Percentiles rank a stretch among this genome's conserved stretches.
These are phyloP conservation scores for Pollenia labialis DNA, from an alignment of 2,888 invertebrate genomes.

Conservation along the genomic window DNA sequence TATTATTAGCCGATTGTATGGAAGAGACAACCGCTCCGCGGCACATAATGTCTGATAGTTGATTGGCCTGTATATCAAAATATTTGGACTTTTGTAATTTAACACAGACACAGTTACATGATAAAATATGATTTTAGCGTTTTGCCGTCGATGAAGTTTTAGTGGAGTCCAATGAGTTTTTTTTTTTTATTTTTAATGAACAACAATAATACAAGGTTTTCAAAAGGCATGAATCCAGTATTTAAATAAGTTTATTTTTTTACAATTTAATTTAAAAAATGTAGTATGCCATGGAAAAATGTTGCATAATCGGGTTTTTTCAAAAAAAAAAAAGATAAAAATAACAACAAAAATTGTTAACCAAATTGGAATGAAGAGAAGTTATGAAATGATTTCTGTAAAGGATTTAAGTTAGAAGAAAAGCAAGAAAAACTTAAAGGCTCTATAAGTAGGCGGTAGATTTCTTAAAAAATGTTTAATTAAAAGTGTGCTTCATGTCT, in stretches of 20 bases:
- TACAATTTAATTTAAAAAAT: conserved; percentile 11
- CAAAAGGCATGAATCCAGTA: conserved; percentile 54
- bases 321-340: conserved; percentile 32
- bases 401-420: conserved; percentile 21
- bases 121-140: conserved; percentile 26
- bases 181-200: conserved; percentile 36
- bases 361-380: conserved; percentile 65
- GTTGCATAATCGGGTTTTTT: conserved; percentile 39
- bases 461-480: background rate
- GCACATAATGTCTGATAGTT: conserved; percentile 84
- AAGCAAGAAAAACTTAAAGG: conserved; percentile 18
- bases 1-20: conserved; percentile 84
- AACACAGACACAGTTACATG: conserved; percentile 41
- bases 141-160: conserved; percentile 52
- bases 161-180: conserved; percentile 60
- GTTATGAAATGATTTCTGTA: conserved; percentile 6
- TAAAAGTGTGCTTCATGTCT: background rate
- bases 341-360: conserved; percentile 31
- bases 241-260: conserved; percentile 26
- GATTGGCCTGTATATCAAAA: conserved; percentile 84
- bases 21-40: conserved; percentile 84
- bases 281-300: conserved; percentile 56
- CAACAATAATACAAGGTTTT: conserved; percentile 54
- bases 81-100: conserved; percentile 82
- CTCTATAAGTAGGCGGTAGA: conserved; percentile 13